Conservation (phyloP, 2,797 vertebrate species). For the Alca torda region DNA sequence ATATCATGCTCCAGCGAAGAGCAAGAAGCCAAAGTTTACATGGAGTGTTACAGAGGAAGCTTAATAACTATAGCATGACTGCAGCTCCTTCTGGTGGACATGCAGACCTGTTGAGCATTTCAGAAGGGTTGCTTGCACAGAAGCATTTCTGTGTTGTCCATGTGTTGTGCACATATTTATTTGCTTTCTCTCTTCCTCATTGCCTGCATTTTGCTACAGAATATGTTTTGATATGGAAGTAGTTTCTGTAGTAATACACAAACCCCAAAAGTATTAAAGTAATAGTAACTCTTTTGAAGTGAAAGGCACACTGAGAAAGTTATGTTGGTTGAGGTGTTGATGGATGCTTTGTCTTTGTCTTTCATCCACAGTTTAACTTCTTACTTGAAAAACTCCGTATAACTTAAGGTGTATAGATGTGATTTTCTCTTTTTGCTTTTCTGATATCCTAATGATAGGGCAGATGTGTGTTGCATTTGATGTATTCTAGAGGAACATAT, state of each 20-base stretch:
- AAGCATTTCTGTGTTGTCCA: background rate
- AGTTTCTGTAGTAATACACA: background rate
- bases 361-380: background rate
- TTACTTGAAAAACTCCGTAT: background rate
- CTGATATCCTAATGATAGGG: background rate
- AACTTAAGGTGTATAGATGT: background rate
- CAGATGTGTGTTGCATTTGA: background rate
- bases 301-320: background rate
- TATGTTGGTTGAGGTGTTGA: background rate
- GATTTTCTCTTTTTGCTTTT: background rate
- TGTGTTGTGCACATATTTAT: background rate
- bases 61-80: background rate
- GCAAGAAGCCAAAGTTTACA: background rate
- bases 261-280: background rate
- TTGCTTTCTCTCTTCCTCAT: background rate
- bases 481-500: background rate
- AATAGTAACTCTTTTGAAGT: background rate
- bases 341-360: slow-evolving; percentile 1
- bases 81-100: background rate
- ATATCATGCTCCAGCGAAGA: background rate
- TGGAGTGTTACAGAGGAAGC: background rate
- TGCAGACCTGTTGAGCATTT: background rate
- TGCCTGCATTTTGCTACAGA: background rate
- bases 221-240: background rate
- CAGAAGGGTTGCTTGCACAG: background rate